Evolutionary conservation across 2,113 vertebrate genomes (phyloP), one percentile per base, ranked within the genome.

Genomic region (Aptenodytes patagonicus): DNA sequence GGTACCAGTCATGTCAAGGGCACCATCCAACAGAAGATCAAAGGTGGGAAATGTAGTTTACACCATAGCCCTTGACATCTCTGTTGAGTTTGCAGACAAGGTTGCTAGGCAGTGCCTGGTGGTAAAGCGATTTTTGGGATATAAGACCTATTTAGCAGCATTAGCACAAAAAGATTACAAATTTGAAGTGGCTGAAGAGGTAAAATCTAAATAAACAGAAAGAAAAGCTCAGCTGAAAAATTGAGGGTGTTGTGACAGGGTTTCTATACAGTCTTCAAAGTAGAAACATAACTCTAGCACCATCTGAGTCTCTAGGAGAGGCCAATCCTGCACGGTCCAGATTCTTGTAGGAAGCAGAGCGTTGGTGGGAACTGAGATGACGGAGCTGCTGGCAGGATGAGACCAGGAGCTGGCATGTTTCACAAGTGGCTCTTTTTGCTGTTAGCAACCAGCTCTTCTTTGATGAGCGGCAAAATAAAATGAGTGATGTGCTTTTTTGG

Each of bases 401-500:
- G 85, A 65, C 94, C 95, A 91, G 81, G 84, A 95, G 80, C 77
- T 94, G 94, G 77, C 94, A 76, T 90, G 83, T 87, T 96, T 96
- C 73, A 94, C 92, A 91, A 95, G 92, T 89, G 81, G 90, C 94
- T 96, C 95, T 96, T 96, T 96, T 97, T 92, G 93, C 93, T 94
- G 80, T 82, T 97, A 97, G 87, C 95, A 96, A 94, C 95, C 78
- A 88, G 78, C 51, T 89, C 94, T 77, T 91, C 75, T 90, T 75
- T 90, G 91, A 93, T 2, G 54, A 90, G 85, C 55, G 93, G 85
- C 54, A 93, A 97, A 94, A 90, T 96, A 89, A 96, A 96, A 96
- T 94, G 94, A 97, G 89, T 89, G 92, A 91, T 97, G 96, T 97
- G 89, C 95, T 96, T 95, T 96, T 96, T 92, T 91, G 73, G 94